These are phyloP conservation scores for Neotoma lepida DNA, from an alignment of 2,113 vertebrate species.

Conservation along the genomic window DNA sequence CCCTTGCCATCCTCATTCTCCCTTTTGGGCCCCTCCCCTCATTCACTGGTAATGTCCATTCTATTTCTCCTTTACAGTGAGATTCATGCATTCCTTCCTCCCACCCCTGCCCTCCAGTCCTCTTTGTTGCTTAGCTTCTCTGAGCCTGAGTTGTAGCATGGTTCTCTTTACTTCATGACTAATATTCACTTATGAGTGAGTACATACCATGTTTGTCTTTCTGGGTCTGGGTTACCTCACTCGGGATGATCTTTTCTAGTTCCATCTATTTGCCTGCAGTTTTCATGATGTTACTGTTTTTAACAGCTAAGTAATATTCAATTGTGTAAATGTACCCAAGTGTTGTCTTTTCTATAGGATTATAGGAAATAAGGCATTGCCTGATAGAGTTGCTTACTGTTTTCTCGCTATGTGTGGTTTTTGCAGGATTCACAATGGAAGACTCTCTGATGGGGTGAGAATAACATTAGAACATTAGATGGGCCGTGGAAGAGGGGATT, in stretches of 20 bases:
- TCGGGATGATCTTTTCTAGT: not conserved
- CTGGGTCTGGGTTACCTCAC: not conserved
- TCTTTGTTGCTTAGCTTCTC: not conserved
- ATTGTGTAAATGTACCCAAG: not conserved
- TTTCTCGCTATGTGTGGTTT: not conserved
- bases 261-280: not conserved
- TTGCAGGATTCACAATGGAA: slow-evolving; percentile 9
- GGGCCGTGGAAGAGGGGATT: not conserved
- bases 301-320: not conserved
- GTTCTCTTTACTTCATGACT: not conserved
- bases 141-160: not conserved
- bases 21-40: too few species aligned
- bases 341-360: not conserved
- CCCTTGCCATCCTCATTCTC: too few species aligned
- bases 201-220: not conserved
- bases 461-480: not conserved
- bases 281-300: not conserved
- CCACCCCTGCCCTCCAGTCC: not conserved
- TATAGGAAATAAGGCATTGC: not conserved
- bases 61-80: too few species aligned
- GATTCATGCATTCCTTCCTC: not conserved
- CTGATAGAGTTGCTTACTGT: not conserved
- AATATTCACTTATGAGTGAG: not conserved
- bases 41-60: too few species aligned
- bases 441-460: not conserved